Evolutionary conservation across 1,140 invertebrate species (phyloP).

Genomic region (Amyelois transitella): DNA sequence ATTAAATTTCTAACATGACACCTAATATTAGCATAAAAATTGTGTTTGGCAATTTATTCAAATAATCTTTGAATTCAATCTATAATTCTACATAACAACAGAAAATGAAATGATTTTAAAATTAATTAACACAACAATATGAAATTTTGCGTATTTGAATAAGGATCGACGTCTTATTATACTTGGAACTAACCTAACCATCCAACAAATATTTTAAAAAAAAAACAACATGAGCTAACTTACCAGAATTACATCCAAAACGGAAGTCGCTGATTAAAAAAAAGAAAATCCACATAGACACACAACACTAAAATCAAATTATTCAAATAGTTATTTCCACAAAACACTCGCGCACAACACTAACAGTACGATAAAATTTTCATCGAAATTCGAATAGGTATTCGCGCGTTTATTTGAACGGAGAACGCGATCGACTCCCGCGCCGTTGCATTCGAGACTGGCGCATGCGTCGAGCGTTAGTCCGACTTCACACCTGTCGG

Average conservation of each 20-base stretch:
- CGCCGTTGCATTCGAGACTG: constrained; percentile 41
- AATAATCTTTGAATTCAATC: no score
- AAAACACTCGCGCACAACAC: constrained; percentile 17
- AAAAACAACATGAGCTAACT: constrained; percentile 26
- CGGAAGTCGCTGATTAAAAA: not conserved
- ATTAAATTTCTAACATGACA: no score
- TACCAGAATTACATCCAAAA: constrained; percentile 35
- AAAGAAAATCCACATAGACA: constrained; percentile 6
- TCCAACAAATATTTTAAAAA: not conserved
- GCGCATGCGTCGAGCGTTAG: constrained; percentile 13
- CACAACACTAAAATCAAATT: constrained; percentile 8
- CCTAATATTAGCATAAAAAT: no score
- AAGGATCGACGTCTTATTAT: no score
- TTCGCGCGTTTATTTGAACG: constrained; percentile 5
- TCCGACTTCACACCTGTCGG: constrained; percentile 41
- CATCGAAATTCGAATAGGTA: constrained; percentile 1
- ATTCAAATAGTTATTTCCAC: constrained; percentile 11
- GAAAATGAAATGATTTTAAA: no score
- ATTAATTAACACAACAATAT: no score
- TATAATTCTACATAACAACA: no score
- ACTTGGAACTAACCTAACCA: no score
- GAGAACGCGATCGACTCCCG: constrained; percentile 31
- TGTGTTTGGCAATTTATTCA: no score
- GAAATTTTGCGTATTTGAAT: no score
- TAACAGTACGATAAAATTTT: constrained; percentile 8